These are phyloP conservation scores for Mesorhabditis spiculigera DNA, from an alignment of 2,888 invertebrate genomes.

Conservation along the genomic window DNA sequence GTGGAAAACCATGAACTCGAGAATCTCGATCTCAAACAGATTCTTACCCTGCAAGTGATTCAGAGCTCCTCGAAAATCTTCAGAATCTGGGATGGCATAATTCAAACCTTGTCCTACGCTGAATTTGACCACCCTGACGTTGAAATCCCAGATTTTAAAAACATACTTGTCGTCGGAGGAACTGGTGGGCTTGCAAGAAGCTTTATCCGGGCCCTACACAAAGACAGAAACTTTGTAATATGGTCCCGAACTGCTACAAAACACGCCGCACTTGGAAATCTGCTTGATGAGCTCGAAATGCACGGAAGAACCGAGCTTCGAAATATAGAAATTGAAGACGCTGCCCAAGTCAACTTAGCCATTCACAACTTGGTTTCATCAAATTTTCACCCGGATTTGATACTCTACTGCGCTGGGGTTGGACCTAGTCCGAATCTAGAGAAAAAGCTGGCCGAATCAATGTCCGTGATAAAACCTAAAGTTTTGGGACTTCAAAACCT, in stretches of 20 bases:
- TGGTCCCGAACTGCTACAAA: background rate
- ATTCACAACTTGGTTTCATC: background rate
- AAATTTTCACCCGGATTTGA: slow-evolving; percentile 7
- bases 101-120: slow-evolving; percentile 5
- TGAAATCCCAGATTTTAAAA: too few relatives aligned
- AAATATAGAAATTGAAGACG: slow-evolving; percentile 7
- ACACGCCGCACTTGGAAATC: background rate
- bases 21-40: background rate
- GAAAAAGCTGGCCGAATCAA: slow-evolving; percentile 23
- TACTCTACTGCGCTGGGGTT: slow-evolving; percentile 31
- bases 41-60: background rate
- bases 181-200: background rate
- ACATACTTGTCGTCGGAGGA: background rate
- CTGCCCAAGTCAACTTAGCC: background rate
- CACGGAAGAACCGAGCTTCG: background rate
- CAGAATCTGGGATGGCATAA: background rate
- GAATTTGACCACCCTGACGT: background rate
- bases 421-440: slow-evolving; percentile 15
- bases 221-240: background rate
- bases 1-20: background rate
- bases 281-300: background rate
- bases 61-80: background rate
- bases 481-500: slow-evolving; percentile 26
- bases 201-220: background rate
- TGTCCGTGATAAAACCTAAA: slow-evolving; percentile 24